Evolutionary conservation across 1,140 invertebrate species (phyloP), one percentile per base, ranked within the genome.

Genomic region (Penaeus indicus): DNA sequence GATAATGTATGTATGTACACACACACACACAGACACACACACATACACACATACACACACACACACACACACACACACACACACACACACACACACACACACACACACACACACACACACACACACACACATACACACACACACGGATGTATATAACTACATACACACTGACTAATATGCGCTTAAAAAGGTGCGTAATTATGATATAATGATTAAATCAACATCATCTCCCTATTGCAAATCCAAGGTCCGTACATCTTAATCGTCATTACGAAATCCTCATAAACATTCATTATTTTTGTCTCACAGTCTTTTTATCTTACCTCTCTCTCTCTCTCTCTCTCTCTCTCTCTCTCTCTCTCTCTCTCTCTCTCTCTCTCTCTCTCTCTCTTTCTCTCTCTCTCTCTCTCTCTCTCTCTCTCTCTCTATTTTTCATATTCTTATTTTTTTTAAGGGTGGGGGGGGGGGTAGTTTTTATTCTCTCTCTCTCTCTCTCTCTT

Each of bases 271-370:
- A 27, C 25, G 25, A 27, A 18, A 13, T 25, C 3, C 19, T 18
- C 16, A 75, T 32, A 75, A 72, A 72, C 18, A 21, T 7, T 21
- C 25, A 22, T 67, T 67, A 22, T 5, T 67, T 67, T 67, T 69
- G 13, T 22, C 27, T 69, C 19, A 27, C 10, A 25, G 2, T 32
- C 32, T 32, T 32, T 32, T 32, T 32, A 32, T 32, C 32, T 32
- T 32, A 32, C 32, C 32, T 69, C 22, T 22, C 67, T 69, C 67
- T 69, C 67, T 69, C 67, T 69, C 67, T 69, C 67, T 69, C 67
- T 69, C 67, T 69, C 67, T 69, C 11, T 69, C 67, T 69, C 67
- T 69, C 67, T 69, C 67, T 69, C 67, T 69, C 67, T 69, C 67
- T 69, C 67, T 69, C 67, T 69, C 67, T 69, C 67, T 69, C 67